phyloP scores from a whole-genome alignment of 2,888 invertebrate species.

The Tanytarsus gracilentus region DNA sequence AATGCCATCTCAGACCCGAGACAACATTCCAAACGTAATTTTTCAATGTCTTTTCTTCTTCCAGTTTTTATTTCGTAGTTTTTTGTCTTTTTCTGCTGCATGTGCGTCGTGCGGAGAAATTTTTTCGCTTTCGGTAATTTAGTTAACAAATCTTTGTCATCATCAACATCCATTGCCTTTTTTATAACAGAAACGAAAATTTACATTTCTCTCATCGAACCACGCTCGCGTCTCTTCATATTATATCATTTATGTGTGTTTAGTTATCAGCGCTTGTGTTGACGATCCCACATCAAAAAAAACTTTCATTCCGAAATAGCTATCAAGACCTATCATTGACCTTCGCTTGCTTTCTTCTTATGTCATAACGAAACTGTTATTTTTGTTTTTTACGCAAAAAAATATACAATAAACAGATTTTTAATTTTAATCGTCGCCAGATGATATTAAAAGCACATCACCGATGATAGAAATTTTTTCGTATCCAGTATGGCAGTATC shows the following conservation, averaged over 20 bases:
- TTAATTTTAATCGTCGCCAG: too few relatives aligned
- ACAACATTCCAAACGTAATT: background rate
- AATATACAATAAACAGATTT: too few relatives aligned
- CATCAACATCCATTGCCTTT: background rate
- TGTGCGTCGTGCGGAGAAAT: background rate
- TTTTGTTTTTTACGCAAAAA: too few relatives aligned
- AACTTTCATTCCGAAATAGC: constrained; percentile 22
- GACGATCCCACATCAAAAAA: background rate
- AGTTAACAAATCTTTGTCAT: constrained; percentile 3
- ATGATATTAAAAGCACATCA: too few relatives aligned
- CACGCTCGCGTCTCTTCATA: background rate
- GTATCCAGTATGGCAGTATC: too few relatives aligned
- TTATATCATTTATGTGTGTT: constrained; percentile 7
- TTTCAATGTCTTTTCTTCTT: constrained; percentile 1
- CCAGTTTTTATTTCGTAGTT: background rate
- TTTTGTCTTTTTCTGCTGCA: background rate
- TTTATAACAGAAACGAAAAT: background rate
- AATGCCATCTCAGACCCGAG: background rate
- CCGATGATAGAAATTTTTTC: too few relatives aligned
- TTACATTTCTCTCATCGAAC: background rate
- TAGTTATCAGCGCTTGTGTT: background rate
- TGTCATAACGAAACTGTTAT: background rate
- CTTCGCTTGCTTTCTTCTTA: constrained; percentile 7
- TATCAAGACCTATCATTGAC: constrained; percentile 19
- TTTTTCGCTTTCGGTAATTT: constrained; percentile 20